A percentile compares a stretch with the other conserved stretches of the same genome.
Evolutionary conservation across 1,140 invertebrate genomes (phyloP).

Genomic region (Papilio polyxenes): DNA sequence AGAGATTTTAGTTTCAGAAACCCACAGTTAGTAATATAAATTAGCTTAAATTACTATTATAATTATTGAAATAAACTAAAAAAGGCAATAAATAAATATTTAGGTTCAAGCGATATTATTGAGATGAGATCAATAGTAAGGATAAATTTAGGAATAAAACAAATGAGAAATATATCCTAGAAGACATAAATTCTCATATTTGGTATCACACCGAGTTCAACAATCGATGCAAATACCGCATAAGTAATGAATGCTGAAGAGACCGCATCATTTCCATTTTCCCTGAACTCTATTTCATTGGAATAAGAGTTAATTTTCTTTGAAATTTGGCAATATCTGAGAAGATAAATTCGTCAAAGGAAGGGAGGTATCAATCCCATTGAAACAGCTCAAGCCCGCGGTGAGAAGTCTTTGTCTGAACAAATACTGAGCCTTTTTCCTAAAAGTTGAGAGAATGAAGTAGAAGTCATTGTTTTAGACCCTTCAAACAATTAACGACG

Average conservation of each 20-base stretch:
- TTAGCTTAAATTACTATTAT: too few species aligned
- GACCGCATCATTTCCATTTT: background rate
- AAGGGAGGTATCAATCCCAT: constrained; percentile 41
- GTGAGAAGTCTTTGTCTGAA: constrained; percentile 42
- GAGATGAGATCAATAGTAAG: background rate
- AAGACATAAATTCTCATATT: background rate
- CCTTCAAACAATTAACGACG: background rate
- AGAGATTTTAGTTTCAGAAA: too few species aligned
- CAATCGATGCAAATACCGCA: constrained; percentile 13
- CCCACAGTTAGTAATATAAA: too few species aligned
- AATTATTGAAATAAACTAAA: too few species aligned
- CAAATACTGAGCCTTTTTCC: constrained; percentile 30
- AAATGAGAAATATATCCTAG: background rate
- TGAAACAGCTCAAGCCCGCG: constrained; percentile 47
- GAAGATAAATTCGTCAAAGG: constrained; percentile 49
- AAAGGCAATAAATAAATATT: too few species aligned
- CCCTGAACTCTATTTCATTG: constrained; percentile 23
- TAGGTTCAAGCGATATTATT: too few species aligned
- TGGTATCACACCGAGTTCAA: constrained; percentile 39
- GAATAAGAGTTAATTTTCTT: constrained; percentile 31
- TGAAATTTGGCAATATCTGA: background rate
- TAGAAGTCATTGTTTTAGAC: background rate
- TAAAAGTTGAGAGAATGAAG: constrained; percentile 2
- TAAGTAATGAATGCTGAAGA: constrained; percentile 46
- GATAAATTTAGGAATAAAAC: background rate